Evolutionary conservation across 2,888 invertebrate genomes (phyloP).

Genomic region (Agriopis leucophaearia): DNA sequence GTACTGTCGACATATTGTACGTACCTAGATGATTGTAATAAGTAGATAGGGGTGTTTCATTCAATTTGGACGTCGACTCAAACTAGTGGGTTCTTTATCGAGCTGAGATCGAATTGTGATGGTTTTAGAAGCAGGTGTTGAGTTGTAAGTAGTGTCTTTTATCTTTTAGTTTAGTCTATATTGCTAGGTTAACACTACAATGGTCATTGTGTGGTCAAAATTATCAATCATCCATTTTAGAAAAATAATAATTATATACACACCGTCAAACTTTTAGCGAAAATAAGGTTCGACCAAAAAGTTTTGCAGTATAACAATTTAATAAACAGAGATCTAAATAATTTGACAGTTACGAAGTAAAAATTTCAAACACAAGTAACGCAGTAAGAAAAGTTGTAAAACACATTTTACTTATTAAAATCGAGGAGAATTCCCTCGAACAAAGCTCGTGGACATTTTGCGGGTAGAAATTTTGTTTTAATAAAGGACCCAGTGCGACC

Average conservation of each 20-base stretch:
- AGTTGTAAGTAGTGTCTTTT: background rate
- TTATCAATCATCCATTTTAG: background rate
- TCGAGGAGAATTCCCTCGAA: slow-evolving; percentile 57
- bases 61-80: slow-evolving; percentile 65
- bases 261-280: background rate
- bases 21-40: slow-evolving; percentile 70
- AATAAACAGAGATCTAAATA: slow-evolving; percentile 1
- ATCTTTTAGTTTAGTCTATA: background rate
- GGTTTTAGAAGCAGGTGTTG: background rate
- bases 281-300: no score
- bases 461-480: slow-evolving; percentile 84
- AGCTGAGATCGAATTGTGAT: slow-evolving; percentile 12
- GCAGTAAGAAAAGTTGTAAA: slow-evolving; percentile 45
- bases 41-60: slow-evolving; percentile 67
- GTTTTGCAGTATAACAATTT: background rate
- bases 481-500: slow-evolving; percentile 75
- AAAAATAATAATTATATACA: background rate
- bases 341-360: slow-evolving; percentile 14
- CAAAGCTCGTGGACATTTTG: slow-evolving; percentile 77
- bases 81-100: slow-evolving; percentile 27
- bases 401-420: slow-evolving; percentile 59
- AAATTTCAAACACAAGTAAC: slow-evolving; percentile 24
- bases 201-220: background rate
- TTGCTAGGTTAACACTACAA: background rate
- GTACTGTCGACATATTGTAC: slow-evolving; percentile 79